Evolutionary conservation across 2,888 invertebrate genomes (phyloP).

Genomic region (Tipula unca): DNA sequence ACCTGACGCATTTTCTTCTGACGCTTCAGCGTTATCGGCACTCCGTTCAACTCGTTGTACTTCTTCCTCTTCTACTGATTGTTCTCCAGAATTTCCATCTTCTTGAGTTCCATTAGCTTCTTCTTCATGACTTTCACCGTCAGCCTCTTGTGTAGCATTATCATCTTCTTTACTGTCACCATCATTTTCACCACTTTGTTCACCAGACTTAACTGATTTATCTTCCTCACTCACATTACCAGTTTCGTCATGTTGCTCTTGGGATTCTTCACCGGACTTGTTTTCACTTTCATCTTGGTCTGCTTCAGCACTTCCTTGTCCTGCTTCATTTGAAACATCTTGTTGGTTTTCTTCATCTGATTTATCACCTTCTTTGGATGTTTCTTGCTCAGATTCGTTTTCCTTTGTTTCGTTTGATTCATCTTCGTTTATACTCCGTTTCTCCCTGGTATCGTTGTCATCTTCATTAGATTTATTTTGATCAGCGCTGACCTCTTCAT

Average conservation of each 20-base stretch:
- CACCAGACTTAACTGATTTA: background rate
- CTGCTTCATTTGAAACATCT: background rate
- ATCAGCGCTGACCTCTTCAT: slow-evolving; percentile 26
- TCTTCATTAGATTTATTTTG: slow-evolving; percentile 30
- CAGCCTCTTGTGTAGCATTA: background rate
- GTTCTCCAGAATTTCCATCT: background rate
- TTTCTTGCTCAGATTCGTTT: background rate
- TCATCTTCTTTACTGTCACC: slow-evolving; percentile 19
- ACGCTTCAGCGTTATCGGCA: background rate
- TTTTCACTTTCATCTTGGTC: background rate
- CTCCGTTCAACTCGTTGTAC: background rate
- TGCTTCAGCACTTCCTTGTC: slow-evolving; percentile 1
- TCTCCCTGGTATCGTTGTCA: slow-evolving; percentile 26
- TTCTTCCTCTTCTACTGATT: background rate
- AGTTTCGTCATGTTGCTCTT: slow-evolving; percentile 17
- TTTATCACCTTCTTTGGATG: slow-evolving; percentile 28
- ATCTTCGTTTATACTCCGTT: slow-evolving; percentile 28
- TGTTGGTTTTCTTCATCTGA: slow-evolving; percentile 28
- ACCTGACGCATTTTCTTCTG: background rate
- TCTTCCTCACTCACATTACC: slow-evolving; percentile 29
- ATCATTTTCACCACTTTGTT: slow-evolving; percentile 16
- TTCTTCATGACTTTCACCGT: slow-evolving; percentile 20
- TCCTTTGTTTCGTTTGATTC: slow-evolving; percentile 20
- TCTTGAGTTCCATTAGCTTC: background rate
- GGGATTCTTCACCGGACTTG: slow-evolving; percentile 14